These are phyloP conservation scores for Coreius guichenoti DNA, from an alignment of 2,797 vertebrate genomes.

Conservation along the genomic window DNA sequence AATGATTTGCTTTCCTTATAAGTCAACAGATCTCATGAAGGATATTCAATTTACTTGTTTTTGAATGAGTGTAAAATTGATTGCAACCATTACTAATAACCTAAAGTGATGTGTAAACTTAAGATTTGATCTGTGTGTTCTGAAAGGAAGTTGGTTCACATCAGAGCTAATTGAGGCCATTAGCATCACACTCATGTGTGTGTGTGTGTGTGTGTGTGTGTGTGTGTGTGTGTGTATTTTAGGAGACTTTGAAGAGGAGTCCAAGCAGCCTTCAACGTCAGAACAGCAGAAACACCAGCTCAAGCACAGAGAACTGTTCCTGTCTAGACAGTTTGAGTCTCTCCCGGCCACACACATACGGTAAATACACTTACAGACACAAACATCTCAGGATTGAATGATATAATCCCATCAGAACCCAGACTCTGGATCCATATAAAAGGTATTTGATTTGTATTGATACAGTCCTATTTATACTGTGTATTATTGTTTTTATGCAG, in stretches of 20 bases:
- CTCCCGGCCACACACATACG: conserved; percentile 94
- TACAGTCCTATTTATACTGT: neutral
- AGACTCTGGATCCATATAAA: neutral
- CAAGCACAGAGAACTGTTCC: conserved; percentile 93
- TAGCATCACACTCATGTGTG: neutral
- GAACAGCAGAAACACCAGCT: conserved; percentile 94
- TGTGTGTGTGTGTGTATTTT: conserved; percentile 1
- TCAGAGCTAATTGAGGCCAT: conserved; percentile 17
- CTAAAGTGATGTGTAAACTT: neutral
- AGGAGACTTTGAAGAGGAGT: conserved; percentile 96
- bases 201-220: conserved; percentile 1
- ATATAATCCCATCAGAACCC: neutral
- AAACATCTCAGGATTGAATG: neutral
- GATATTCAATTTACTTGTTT: neutral
- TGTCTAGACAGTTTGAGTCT: conserved; percentile 93
- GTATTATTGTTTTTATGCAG: conserved; percentile 67
- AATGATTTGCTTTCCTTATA: neutral
- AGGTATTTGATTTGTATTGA: neutral
- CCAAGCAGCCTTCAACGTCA: conserved; percentile 88
- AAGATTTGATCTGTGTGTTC: conserved; percentile 3
- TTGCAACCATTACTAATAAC: neutral
- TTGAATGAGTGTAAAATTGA: neutral
- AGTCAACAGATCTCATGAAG: conserved; percentile 2
- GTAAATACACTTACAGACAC: conserved; percentile 68
- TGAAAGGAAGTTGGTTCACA: neutral